Evolutionary conservation across 2,797 vertebrate genomes (phyloP).

Genomic region (Sebastes alutus): DNA sequence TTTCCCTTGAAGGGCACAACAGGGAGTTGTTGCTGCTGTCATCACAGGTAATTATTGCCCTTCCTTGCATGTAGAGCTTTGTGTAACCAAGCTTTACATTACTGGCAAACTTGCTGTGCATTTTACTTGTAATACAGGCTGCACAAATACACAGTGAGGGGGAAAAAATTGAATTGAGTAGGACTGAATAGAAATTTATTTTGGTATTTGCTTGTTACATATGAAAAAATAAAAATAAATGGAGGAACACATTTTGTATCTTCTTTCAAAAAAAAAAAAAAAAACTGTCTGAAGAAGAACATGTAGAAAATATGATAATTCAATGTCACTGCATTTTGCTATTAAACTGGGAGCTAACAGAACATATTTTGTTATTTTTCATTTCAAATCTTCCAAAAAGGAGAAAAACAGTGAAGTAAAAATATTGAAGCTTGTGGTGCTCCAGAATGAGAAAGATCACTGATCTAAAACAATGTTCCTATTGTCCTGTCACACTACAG

Average conservation of each 20-base stretch:
- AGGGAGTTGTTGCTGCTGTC: conserved; percentile 17
- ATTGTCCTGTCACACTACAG: neutral
- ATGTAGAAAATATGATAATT: neutral
- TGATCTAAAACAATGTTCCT: neutral
- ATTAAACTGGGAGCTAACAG: neutral
- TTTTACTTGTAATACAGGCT: neutral
- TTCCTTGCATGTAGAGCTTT: neutral
- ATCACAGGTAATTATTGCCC: neutral
- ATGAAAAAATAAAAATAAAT: neutral
- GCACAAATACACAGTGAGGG: neutral
- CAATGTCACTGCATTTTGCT: neutral
- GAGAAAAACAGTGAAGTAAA: neutral
- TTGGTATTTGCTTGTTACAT: neutral
- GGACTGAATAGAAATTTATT: conserved; percentile 30
- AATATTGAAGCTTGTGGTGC: neutral
- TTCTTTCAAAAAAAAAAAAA: neutral
- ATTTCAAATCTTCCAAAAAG: neutral
- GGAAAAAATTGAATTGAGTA: fast-evolving
- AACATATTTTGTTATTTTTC: neutral
- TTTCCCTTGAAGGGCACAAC: neutral
- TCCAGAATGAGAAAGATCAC: neutral
- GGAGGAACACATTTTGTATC: neutral
- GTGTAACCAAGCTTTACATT: neutral
- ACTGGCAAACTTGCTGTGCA: neutral
- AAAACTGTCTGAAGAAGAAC: neutral